A percentile compares a stretch with the other conserved stretches of the same genome.
These are phyloP conservation scores for Brienomyrus brachyistius DNA, from an alignment of 2,113 vertebrate genomes.

Conservation along the genomic window DNA sequence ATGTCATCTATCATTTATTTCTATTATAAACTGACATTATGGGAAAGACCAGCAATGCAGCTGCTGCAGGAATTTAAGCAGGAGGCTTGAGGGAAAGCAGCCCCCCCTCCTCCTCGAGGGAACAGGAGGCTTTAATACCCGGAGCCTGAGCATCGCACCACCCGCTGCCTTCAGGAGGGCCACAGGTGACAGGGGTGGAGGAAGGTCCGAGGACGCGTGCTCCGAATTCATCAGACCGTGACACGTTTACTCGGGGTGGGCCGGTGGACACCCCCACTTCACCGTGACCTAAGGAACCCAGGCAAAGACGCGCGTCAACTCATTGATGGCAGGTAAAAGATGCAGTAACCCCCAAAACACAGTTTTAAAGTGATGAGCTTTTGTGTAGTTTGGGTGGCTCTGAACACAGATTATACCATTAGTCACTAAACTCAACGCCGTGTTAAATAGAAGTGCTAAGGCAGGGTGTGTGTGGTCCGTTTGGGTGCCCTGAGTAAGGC, in stretches of 20 bases:
- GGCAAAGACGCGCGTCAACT: not conserved
- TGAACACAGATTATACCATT: not conserved
- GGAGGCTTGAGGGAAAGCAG: not conserved
- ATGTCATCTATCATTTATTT: not conserved
- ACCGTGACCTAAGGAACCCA: not conserved
- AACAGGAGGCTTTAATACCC: not conserved
- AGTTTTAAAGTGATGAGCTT: not conserved
- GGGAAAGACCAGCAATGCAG: not conserved
- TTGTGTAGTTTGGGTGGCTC: not conserved
- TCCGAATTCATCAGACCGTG: not conserved
- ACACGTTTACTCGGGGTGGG: too few relatives aligned
- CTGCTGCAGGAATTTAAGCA: not conserved
- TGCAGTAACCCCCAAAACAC: not conserved
- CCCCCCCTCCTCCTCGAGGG: too few relatives aligned
- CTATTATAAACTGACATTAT: not conserved
- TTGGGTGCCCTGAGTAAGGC: not conserved
- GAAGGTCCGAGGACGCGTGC: not conserved
- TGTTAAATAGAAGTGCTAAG: not conserved
- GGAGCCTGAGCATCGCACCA: not conserved
- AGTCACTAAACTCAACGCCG: not conserved
- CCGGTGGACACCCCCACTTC: not conserved
- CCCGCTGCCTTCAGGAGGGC: not conserved
- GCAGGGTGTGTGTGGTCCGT: not conserved
- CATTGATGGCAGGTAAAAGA: not conserved
- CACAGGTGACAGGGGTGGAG: not conserved